These are phyloP conservation scores for Scolanthus callimorphus DNA, from an alignment of 92 coral and sea anemone genomes.

Conservation along the genomic window DNA sequence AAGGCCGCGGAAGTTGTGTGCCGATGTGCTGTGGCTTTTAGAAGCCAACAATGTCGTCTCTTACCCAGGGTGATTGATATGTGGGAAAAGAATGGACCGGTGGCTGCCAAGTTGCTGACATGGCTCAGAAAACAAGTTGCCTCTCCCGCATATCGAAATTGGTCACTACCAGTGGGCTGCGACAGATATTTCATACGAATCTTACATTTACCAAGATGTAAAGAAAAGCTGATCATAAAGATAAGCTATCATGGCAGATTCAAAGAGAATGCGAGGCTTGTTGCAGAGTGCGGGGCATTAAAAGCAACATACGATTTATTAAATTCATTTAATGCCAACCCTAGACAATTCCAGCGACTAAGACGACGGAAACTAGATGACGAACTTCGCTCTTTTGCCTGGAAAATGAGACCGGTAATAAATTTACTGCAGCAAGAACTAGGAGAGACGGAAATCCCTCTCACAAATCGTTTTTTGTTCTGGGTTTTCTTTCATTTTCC, in stretches of 20 bases:
- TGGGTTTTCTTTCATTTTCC: slow-evolving; percentile 54
- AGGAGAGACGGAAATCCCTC: slow-evolving; percentile 23
- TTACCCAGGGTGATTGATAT: slow-evolving; percentile 28
- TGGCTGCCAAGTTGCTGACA: slow-evolving; percentile 57
- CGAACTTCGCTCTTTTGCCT: background rate
- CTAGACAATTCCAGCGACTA: too few relatives aligned
- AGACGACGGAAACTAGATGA: too few relatives aligned
- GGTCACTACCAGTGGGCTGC: background rate
- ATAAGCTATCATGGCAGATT: background rate
- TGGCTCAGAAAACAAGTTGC: slow-evolving; percentile 30
- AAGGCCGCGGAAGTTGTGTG: too few relatives aligned
- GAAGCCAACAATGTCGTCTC: slow-evolving; percentile 5
- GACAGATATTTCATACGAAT: background rate
- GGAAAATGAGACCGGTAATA: slow-evolving; percentile 35
- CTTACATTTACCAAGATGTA: background rate
- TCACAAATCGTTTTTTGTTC: slow-evolving; percentile 36
- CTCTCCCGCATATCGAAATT: background rate
- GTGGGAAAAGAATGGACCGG: slow-evolving; percentile 56
- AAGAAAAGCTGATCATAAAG: background rate
- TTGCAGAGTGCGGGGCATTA: too few relatives aligned
- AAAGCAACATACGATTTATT: too few relatives aligned
- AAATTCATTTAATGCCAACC: too few relatives aligned
- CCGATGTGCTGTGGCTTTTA: background rate
- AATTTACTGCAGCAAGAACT: slow-evolving; percentile 39
- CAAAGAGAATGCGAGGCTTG: too few relatives aligned